Evolutionary conservation across 2,888 invertebrate species (phyloP).

Genomic region (Zaprionus lineosus): DNA sequence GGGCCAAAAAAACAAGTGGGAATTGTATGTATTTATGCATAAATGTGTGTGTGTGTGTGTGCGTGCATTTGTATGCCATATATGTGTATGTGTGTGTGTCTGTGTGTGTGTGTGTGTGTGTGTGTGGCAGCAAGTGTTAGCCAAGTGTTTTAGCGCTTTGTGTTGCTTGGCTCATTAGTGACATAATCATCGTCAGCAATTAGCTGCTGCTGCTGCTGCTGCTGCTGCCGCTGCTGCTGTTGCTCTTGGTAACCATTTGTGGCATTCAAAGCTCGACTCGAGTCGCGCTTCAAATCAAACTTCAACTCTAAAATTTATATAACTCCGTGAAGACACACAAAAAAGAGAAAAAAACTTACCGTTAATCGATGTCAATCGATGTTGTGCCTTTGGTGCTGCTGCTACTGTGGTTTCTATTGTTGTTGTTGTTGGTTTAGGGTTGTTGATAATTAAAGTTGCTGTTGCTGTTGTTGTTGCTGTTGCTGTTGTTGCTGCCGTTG

Average conservation of each 20-base stretch:
- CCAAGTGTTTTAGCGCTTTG: conserved; percentile 33
- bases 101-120: conserved; percentile 11
- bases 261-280: no score
- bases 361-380: conserved; percentile 77
- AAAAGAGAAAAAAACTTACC: conserved; percentile 50
- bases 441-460: conserved; percentile 25
- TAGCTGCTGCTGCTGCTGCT: conserved; percentile 23
- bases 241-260: conserved; percentile 4
- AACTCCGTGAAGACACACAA: no score
- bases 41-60: neutral
- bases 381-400: conserved; percentile 58
- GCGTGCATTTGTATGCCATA: conserved; percentile 9
- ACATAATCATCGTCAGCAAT: conserved; percentile 51
- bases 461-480: conserved; percentile 35
- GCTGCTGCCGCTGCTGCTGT: conserved; percentile 16
- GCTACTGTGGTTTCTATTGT: conserved; percentile 39
- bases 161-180: conserved; percentile 47
- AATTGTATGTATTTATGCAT: neutral
- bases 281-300: neutral
- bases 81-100: neutral
- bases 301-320: neutral
- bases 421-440: conserved; percentile 8
- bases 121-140: conserved; percentile 33
- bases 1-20: conserved; percentile 10
- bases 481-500: conserved; percentile 36